Evolutionary conservation across 2,888 invertebrate species (phyloP), one percentile per base, ranked within the genome.

Genomic region (Bedellia somnulentella): DNA sequence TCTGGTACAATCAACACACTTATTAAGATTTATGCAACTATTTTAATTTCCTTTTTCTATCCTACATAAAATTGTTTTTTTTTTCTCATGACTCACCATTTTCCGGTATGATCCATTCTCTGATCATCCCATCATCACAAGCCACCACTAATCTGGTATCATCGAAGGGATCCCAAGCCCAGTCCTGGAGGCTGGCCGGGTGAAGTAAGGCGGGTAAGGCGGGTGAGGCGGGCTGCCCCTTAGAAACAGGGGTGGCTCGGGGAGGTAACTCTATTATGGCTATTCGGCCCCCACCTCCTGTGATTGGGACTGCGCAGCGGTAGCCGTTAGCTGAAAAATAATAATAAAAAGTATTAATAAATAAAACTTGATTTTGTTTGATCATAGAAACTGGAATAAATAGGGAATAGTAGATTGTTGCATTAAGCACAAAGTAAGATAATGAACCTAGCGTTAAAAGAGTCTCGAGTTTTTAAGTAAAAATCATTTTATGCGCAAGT

Each of bases 141-240:
- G 89, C 93, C 24, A 93, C 92, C 24, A 91, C 86, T 35, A 97
- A 78, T 30, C 88, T 78, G 30, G 79, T 78, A 41, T 83, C 79
- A 57, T 92, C 80, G 63, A 95, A 95, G 1, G 96, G 96, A 78
- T 96, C 94, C 90, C 93, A 97, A 33, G 86, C 84, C 67, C 96
- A 93, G 68, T 97, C 97, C 81, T 90, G 88, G 21, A 94, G 85
- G 44, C 86, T 87, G 42, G 86, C 87, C 31, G 93, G 89, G 62
- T 96, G 93, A 35, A 95, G 88, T 44, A 97, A 67, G n/a, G 92
- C 89, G 18, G 91, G 89, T 24, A 24, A 24, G 5, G 24, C 24
- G 4, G 24, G 5, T 18, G 5, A 8, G 18, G 18, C 18, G 5
- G 18, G 8, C 18, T 18, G 37, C 0, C 55, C 52, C 6, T 16